Base-by-base conservation (phyloP, 2,797 vertebrate species). In the Nyctalus aviator region DNA sequence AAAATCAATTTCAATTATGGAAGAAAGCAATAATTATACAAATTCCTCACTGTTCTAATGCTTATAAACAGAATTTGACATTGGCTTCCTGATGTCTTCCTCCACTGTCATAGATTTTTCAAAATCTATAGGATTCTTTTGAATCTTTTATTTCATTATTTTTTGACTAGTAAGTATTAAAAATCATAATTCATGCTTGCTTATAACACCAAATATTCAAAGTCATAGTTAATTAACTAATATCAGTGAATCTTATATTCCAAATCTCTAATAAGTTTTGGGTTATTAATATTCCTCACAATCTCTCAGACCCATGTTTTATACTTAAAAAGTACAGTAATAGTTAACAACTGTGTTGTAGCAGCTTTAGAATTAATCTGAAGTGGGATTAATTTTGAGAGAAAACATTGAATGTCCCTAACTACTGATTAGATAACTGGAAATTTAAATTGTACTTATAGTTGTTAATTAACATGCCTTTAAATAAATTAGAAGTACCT, bases 61-160 rank as follows among this genome's bases (percentile, higher is more conserved):
- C 48, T 35, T 82, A 85, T 41, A 84, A 88, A 57, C 64, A 95
- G 90, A 93, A 84, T 76, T 59, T 69, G 53, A 37, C 41, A n/a
- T 14, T 23, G 21, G 7, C 25, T 84, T 76, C 46, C 53, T 94
- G 72, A 71, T 3, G 10, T 53, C 69, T 59, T 4, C 20, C 27
- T 92, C 44, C 53, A 59, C 7, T 57, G 41, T 64, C 66, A 79
- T 11, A 41, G 41, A 64, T 48, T 71, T 95, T 93, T 91, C 25
- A 13, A 32, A 21, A 81, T 12, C 23, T 14, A 9, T 41, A 50
- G 11, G 3, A 55, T 55, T 27, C 44, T 53, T 35, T 57, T 6
- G 8, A 71, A 30, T 27, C 27, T 83, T 3, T 95, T 23, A 72
- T 59, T 90, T 53, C 23, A 84, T 55, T 78, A 53, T 64, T 55